Evolutionary conservation across 2,888 invertebrate genomes (phyloP), one percentile per base, ranked within the genome.

Genomic region (Idaea dimidiata): DNA sequence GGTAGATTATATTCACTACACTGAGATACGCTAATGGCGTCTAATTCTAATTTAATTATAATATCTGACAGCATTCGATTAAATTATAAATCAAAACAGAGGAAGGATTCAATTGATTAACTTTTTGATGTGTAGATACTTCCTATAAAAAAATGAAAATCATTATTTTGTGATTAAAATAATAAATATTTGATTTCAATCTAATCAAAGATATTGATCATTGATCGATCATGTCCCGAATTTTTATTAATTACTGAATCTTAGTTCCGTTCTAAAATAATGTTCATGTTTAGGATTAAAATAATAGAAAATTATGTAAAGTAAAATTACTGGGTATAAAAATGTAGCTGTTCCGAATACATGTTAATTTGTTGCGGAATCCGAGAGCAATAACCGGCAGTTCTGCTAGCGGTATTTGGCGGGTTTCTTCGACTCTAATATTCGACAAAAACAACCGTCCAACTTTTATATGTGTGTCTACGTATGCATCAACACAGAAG

Each of bases 331-430:
- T 82, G 81, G 86, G 83, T 87, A 86, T 86, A 86, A 90, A 71
- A 89, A 88, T 87, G 82, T 86, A 87, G 86, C 82, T 86, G 91
- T 90, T 89, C 91, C 83, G 89, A 91, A 92, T 92, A 90, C 91
- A 91, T 92, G 91, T 89, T 92, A 92, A 92, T 92, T 91, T 91
- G 89, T 92, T 92, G 90, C 91, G 91, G 91, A 91, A 91, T 89
- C 89, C 72, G 91, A 91, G 91, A 91, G 91, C 91, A 91, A 91
- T 91, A 92, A 91, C 91, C 91, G 91, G 80, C 83, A 79, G 81
- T 82, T 76, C 73, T 81, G 85, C 84, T 91, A 91, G 91, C 91
- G 91, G 91, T 91, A 91, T 89, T 88, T 79, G 86, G 89, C 80
- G 90, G 43, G 90, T 90, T 89, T 89, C 88, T 84, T 88, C 81